Conservation (phyloP, 2,113 vertebrate genomes). For the Rhabdomys dilectus region DNA sequence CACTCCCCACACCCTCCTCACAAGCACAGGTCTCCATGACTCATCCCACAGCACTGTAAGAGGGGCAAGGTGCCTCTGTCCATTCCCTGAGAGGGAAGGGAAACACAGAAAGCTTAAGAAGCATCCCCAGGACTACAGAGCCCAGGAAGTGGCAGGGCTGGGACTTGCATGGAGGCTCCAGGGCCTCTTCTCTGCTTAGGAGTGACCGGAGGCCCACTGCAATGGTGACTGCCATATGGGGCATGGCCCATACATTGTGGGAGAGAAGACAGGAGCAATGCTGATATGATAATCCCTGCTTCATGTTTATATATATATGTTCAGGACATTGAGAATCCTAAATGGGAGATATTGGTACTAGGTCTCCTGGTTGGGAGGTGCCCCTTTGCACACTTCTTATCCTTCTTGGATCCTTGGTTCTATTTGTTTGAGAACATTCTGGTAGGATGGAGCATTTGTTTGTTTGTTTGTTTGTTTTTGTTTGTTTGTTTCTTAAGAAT, state of each 20-base stretch:
- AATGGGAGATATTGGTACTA: fast-evolving
- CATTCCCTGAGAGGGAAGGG: not conserved
- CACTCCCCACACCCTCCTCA: no score
- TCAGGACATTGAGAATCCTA: not conserved
- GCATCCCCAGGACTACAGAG: not conserved
- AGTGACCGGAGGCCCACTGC: not conserved
- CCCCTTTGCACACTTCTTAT: not conserved
- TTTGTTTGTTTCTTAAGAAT: not conserved
- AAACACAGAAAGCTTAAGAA: not conserved
- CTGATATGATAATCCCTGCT: not conserved
- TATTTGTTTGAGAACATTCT: not conserved
- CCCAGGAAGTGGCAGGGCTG: not conserved
- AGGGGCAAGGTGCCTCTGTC: no score
- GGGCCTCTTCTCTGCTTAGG: not conserved
- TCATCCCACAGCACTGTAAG: not conserved
- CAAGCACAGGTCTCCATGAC: not conserved
- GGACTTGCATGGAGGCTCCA: not conserved
- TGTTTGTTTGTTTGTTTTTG: not conserved
- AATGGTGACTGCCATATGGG: not conserved
- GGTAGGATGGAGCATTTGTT: not conserved
- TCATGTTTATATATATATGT: not conserved
- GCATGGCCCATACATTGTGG: no score
- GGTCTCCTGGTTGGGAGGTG: not conserved
- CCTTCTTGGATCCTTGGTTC: not conserved
- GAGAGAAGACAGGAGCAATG: no score